Evolutionary conservation across 1,140 invertebrate species (phyloP).

Genomic region (Brachionus manjavacas): DNA sequence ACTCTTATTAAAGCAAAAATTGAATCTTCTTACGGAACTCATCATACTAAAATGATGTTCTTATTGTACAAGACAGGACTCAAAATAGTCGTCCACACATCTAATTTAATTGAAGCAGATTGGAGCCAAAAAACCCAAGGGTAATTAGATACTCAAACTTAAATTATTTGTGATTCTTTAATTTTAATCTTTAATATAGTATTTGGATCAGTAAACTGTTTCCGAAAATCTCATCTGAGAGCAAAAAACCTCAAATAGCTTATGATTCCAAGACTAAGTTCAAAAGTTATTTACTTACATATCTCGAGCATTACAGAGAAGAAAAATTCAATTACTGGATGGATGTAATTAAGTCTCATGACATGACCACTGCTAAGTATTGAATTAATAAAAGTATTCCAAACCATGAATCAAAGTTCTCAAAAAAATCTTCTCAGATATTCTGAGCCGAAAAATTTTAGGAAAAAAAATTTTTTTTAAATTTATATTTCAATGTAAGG

Average conservation of each 20-base stretch:
- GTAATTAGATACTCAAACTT: conserved; percentile 55
- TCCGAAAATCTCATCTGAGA: conserved; percentile 51
- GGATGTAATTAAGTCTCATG: conserved; percentile 61
- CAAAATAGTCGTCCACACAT: conserved; percentile 80
- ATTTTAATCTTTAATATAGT: conserved; percentile 52
- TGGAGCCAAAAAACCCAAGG: conserved; percentile 91
- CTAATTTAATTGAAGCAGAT: conserved; percentile 81
- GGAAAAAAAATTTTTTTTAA: too few species aligned
- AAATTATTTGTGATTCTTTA: not conserved
- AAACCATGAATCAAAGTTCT: not conserved
- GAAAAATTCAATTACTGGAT: conserved; percentile 66
- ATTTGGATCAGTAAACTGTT: conserved; percentile 81
- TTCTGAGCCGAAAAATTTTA: too few species aligned
- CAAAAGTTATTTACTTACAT: conserved; percentile 75
- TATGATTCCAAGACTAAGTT: conserved; percentile 80
- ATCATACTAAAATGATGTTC: conserved; percentile 87
- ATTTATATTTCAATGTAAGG: too few species aligned
- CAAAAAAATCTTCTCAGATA: too few species aligned
- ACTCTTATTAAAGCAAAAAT: conserved; percentile 47
- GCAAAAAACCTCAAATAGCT: conserved; percentile 11
- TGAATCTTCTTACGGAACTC: conserved; percentile 71
- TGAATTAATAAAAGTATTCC: conserved; percentile 44
- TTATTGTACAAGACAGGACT: conserved; percentile 74
- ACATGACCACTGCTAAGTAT: conserved; percentile 72
- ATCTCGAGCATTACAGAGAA: conserved; percentile 71